Evolutionary conservation across 2,113 vertebrate species (phyloP), one percentile per base, ranked within the genome.

Genomic region (Cardinalis cardinalis): DNA sequence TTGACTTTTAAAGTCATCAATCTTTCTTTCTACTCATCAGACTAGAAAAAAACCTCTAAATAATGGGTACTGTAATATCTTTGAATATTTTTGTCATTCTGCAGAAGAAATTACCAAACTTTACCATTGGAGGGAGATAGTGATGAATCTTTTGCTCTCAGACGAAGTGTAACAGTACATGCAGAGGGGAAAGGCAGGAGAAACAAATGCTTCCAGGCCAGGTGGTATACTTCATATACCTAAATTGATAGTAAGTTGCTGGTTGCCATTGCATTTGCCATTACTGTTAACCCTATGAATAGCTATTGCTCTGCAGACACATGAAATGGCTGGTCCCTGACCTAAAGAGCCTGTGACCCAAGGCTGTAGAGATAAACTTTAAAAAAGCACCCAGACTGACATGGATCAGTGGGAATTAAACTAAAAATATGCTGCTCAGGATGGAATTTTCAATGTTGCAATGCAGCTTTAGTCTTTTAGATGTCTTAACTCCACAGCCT

Each of bases 121-220:
- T 89, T 71, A 74, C 96, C 96, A 94, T 88, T 87, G 84, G 96
- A 94, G 96, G 96, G 96, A 88, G 94, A 61, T 68, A 94, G 90
- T 1, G 89, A 71, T 92, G 77, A 92, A 89, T 29, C 23, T 83
- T 91, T 95, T 79, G 58, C 84, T 89, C 38, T 75, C 26, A 21
- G 29, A 18, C 20, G 32, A 72, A 58, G 4, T 24, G 0, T 38
- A 79, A 40, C 38, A 49, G 66, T 59, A 12, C 7, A 18, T 16
- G 10, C 26, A 63, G 48, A 61, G 6, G 38, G 32, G 26, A 89
- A 87, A 69, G 6, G 17, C 20, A 40, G n/a, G 36, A 51, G 34
- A 48, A 94, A 65, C 9, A 70, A 58, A 60, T 41, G 10, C 8
- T 90, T 74, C 59, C 59, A 72, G 41, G 14, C 32, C 34, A 84